phyloP scores from a whole-genome alignment of 2,113 vertebrate genomes.

The Myanophis thanlyinensis region DNA sequence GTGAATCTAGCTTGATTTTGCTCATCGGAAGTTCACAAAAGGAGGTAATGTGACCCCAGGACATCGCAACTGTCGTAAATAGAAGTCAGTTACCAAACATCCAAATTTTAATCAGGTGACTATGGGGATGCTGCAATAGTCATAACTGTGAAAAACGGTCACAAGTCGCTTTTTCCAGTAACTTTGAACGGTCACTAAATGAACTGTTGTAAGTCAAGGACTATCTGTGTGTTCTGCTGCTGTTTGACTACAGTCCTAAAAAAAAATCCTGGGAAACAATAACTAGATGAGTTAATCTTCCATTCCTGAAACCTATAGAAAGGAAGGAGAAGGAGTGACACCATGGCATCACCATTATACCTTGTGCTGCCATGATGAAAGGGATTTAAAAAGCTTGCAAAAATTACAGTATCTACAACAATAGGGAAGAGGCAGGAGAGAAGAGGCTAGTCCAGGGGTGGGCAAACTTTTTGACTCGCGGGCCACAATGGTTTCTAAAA shows the following conservation, averaged over 20 bases:
- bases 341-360: background rate
- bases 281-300: background rate
- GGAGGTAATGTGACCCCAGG: background rate
- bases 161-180: background rate
- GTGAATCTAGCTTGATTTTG: background rate
- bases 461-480: too few relatives aligned
- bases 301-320: background rate
- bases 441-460: background rate
- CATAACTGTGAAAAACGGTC: background rate
- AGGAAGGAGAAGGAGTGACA: background rate
- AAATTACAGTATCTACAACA: background rate
- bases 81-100: background rate
- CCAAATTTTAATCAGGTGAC: background rate
- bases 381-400: background rate
- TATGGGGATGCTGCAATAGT: background rate
- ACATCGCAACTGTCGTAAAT: background rate
- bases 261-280: background rate
- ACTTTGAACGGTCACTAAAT: background rate
- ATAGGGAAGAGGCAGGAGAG: background rate
- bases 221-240: background rate
- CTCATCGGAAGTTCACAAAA: background rate
- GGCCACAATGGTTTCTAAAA: too few relatives aligned
- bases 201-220: background rate
- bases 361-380: background rate
- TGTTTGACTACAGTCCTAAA: background rate